Base-by-base conservation (phyloP, 2,888 invertebrate species). In the Hoplodrina blanda region DNA sequence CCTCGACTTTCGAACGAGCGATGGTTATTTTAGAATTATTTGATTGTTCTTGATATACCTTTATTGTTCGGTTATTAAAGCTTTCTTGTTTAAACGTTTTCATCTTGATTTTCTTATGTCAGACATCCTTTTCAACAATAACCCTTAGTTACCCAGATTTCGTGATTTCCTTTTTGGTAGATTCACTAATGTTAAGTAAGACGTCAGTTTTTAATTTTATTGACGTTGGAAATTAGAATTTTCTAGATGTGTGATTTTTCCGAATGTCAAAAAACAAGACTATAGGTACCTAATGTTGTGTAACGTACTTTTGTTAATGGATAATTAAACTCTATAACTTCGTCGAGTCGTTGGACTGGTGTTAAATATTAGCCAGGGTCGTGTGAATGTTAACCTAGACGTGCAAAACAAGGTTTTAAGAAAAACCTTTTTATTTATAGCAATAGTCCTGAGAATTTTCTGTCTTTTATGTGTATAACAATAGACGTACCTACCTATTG, bases 401-500 rank as follows among this genome's bases (percentile, higher is more conserved):
- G 46, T 30, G 25, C 19, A 57, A 57, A 64, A 73, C 55, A 68
- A 52, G 55, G 25, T 59, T 64, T 69, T 46, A 30, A 60, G 30
- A 60, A 68, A 72, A 76, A 56, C 30, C 53, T 63, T 73, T 73
- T 67, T 72, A 46, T 64, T 53, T 55, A 17, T 15, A 54, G 69
- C 67, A 69, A 74, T 66, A 74, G 73, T 66, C 69, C 56, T 78
- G 83, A 66, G 81, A 83, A 83, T 67, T 54, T 68, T 73, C 64
- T 57, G 69, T 46, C 59, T 63, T 72, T 74, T 71, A 50, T 69
- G 63, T 62, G n/a, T 55, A 46, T 25, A 61, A 73, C 78, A 81
- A 78, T 68, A 20, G 56, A 30, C 50, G 57, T 62, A 70, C 44
- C n/a, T 53, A 46, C 33, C 63, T 64, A 70, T 76, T 76, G 72